These are phyloP conservation scores for Netelia fuscicornis DNA, from an alignment of 2,888 invertebrate genomes.

Conservation along the genomic window DNA sequence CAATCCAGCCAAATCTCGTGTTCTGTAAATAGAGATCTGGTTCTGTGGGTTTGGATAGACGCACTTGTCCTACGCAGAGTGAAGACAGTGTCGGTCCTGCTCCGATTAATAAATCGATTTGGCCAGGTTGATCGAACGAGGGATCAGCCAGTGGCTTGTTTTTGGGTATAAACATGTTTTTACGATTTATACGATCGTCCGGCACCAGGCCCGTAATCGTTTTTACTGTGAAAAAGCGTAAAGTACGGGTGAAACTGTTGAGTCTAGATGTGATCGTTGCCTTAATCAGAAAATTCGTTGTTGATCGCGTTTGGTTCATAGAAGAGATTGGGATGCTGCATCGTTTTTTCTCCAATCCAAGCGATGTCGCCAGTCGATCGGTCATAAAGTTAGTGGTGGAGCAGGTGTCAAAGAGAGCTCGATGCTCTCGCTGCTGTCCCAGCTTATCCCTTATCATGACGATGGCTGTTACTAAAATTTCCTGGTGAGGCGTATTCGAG, in stretches of 20 bases:
- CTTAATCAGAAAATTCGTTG: background rate
- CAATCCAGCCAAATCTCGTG: no score
- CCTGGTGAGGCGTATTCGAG: background rate
- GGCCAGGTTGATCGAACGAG: slow-evolving; percentile 31
- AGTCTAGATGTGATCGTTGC: background rate
- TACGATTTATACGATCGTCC: slow-evolving; percentile 27
- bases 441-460: background rate
- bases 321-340: background rate
- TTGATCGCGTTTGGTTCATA: background rate
- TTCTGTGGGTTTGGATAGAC: background rate
- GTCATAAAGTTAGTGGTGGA: background rate
- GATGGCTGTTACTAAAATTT: background rate
- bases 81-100: background rate
- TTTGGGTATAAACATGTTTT: slow-evolving; percentile 29
- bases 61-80: background rate
- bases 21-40: background rate
- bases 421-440: background rate
- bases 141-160: slow-evolving; percentile 65
- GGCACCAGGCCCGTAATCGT: slow-evolving; percentile 42
- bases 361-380: background rate
- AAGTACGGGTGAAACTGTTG: no score
- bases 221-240: background rate
- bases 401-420: background rate
- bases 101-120: background rate
- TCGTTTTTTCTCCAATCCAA: background rate